Evolutionary conservation across 2,113 vertebrate genomes (phyloP).

Genomic region (Nipponia nippon): DNA sequence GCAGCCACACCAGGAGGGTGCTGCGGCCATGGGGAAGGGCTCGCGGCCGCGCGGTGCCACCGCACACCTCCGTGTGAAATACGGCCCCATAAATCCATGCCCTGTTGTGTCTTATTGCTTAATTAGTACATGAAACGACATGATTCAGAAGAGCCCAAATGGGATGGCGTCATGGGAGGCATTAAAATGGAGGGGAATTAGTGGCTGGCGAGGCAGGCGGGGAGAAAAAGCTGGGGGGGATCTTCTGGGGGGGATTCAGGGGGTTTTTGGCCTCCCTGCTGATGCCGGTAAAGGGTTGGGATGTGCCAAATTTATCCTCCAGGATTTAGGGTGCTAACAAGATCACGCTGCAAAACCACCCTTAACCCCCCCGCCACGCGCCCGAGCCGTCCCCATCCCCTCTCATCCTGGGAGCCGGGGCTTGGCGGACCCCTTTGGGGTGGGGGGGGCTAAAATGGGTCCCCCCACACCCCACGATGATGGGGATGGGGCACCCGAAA

Average conservation of each 20-base stretch:
- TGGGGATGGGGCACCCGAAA: accelerated
- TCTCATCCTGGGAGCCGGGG: accelerated
- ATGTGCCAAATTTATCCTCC: accelerated
- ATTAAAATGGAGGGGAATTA: neutral
- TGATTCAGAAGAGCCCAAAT: conserved; percentile 64
- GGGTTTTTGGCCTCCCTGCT: neutral
- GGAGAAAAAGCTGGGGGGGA: neutral
- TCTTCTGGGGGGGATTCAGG: neutral
- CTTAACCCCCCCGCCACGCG: accelerated
- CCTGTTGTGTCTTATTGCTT: conserved; percentile 73
- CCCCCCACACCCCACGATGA: neutral
- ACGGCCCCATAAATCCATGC: conserved; percentile 72
- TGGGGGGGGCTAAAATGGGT: neutral
- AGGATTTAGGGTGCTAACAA: neutral
- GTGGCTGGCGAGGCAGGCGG: neutral
- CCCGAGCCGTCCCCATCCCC: neutral
- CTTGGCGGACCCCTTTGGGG: neutral
- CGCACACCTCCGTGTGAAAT: conserved; percentile 57
- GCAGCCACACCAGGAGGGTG: neutral
- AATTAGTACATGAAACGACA: conserved; percentile 70
- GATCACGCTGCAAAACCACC: neutral
- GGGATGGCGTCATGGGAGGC: conserved; percentile 67
- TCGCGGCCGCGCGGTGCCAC: neutral
- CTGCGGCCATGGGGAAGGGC: neutral
- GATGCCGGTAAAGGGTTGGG: neutral